A percentile compares a stretch with the other conserved stretches of the same genome.
Conservation (phyloP, 2,797 vertebrate species). For the Triplophysa bombifrons region DNA sequence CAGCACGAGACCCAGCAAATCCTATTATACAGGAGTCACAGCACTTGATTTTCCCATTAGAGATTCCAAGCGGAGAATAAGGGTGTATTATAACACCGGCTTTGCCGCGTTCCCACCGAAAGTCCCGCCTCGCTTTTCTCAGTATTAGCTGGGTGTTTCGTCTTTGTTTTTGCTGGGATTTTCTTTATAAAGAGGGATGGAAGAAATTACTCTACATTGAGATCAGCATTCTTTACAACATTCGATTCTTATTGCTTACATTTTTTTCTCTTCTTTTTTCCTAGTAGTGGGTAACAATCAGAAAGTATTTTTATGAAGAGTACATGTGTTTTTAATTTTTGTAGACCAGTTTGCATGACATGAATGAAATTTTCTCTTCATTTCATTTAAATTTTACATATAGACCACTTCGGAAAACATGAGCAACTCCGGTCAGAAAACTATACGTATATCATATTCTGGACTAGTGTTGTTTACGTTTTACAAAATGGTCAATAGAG, state of each 20-base stretch:
- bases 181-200: neutral
- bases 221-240: neutral
- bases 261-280: neutral
- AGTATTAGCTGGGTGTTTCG: slow-evolving; percentile 24
- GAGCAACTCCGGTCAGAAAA: too few species aligned
- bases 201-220: neutral
- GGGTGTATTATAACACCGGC: slow-evolving; percentile 77
- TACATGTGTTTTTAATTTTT: neutral
- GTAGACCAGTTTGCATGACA: too few species aligned
- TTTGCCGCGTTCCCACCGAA: slow-evolving; percentile 71
- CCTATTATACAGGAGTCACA: slow-evolving; percentile 86
- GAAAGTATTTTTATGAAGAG: neutral
- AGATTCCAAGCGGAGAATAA: slow-evolving; percentile 80
- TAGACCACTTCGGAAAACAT: too few species aligned
- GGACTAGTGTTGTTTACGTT: too few species aligned
- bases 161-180: neutral
- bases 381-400: too few species aligned
- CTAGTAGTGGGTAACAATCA: neutral
- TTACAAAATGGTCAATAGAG: neutral
- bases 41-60: slow-evolving; percentile 86
- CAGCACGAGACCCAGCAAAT: slow-evolving; percentile 86
- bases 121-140: slow-evolving; percentile 45
- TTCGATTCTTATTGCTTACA: neutral
- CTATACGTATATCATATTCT: too few species aligned
- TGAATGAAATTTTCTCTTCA: too few species aligned